phyloP scores from a whole-genome alignment of 2,113 vertebrate genomes.

The Oreochromis aureus region DNA sequence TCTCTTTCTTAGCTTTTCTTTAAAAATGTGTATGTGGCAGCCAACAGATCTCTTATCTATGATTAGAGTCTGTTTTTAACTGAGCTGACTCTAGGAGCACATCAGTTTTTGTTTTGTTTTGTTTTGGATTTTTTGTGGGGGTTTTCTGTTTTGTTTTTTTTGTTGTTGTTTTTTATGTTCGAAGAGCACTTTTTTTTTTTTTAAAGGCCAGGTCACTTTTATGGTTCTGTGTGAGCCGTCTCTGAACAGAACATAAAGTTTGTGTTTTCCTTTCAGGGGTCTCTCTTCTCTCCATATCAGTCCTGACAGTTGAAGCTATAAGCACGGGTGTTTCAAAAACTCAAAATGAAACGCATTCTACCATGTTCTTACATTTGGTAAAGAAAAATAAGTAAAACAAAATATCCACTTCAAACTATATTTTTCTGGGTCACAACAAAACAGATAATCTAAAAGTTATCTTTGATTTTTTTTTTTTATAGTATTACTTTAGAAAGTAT shows the following conservation, averaged over 20 bases:
- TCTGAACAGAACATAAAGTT: not conserved
- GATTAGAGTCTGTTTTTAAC: not conserved
- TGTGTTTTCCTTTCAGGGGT: constrained; percentile 53
- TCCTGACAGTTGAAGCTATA: constrained; percentile 25
- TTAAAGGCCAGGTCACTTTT: not conserved
- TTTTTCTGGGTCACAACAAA: constrained; percentile 68
- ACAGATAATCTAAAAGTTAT: constrained; percentile 57
- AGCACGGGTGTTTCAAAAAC: constrained; percentile 28
- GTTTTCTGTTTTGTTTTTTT: not conserved
- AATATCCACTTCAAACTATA: constrained; percentile 75
- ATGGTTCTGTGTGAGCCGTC: not conserved
- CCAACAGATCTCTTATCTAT: not conserved
- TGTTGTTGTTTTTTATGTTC: not conserved
- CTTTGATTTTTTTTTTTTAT: constrained; percentile 46
- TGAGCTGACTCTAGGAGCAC: constrained; percentile 26
- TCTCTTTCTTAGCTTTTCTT: not conserved
- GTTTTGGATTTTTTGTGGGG: not conserved
- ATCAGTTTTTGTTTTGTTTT: not conserved
- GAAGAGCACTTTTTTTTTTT: constrained; percentile 37
- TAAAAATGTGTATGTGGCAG: not conserved
- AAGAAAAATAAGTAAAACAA: constrained; percentile 53
- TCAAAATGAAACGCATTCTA: constrained; percentile 46
- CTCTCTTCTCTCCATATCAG: constrained; percentile 24
- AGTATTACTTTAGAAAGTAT: constrained; percentile 68
- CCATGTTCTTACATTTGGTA: constrained; percentile 60